Evolutionary conservation across 2,888 invertebrate genomes (phyloP).

Genomic region (Petrolisthes manimaculis): DNA sequence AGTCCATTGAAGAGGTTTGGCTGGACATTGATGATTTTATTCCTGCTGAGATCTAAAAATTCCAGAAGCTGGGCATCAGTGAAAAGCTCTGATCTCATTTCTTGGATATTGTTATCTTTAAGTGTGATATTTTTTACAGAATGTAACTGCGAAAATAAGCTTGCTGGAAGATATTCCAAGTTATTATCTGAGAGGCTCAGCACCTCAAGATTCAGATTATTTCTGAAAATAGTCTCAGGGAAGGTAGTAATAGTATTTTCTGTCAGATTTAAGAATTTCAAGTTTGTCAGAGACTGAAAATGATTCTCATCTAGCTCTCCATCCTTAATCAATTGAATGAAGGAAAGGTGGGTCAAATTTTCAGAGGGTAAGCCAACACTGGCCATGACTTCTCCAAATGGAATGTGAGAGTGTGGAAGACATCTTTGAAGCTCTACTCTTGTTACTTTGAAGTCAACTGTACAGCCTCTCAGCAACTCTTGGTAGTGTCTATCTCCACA

Average conservation of each 20-base stretch:
- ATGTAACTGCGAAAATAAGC: conserved; percentile 16
- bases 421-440: neutral
- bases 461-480: neutral
- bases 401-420: neutral
- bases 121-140: conserved; percentile 15
- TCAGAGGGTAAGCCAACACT: neutral
- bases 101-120: conserved; percentile 12
- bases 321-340: neutral
- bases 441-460: neutral
- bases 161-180: conserved; percentile 16
- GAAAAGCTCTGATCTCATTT: conserved; percentile 29
- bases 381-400: neutral
- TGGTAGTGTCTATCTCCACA: neutral
- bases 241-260: conserved; percentile 11
- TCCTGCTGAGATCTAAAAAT: conserved; percentile 31
- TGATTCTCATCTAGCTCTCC: neutral
- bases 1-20: conserved; percentile 23
- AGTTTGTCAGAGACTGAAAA: conserved; percentile 3
- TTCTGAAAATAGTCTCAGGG: conserved; percentile 30
- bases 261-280: conserved; percentile 8
- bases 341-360: neutral
- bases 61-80: conserved; percentile 4
- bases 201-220: conserved; percentile 1
- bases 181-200: conserved; percentile 23
- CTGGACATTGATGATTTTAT: conserved; percentile 19